Evolutionary conservation across 2,888 invertebrate species (phyloP).

Genomic region (Nemurella pictetii): DNA sequence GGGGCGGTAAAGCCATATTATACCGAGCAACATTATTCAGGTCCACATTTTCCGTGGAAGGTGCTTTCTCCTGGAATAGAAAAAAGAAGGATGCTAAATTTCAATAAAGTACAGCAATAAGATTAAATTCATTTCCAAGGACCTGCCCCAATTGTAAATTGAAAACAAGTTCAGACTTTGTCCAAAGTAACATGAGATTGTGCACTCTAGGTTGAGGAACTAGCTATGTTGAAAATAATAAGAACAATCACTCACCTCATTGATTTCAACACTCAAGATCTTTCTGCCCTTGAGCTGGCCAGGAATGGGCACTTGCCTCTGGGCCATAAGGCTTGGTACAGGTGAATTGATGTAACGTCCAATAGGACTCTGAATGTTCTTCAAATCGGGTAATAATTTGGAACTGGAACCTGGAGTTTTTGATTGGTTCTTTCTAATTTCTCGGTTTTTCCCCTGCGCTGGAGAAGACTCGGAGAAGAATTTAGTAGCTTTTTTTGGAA

Average conservation of each 20-base stretch:
- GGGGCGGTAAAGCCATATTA: not conserved
- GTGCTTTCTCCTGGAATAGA: not conserved
- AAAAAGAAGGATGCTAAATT: not conserved
- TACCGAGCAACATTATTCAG: not conserved
- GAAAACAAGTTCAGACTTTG: not conserved
- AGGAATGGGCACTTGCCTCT: not conserved
- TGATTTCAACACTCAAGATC: not conserved
- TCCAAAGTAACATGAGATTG: not conserved
- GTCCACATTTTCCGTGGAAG: not conserved
- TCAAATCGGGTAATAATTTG: not conserved
- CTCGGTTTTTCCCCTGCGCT: not conserved
- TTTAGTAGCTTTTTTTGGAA: not conserved
- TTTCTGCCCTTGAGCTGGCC: not conserved
- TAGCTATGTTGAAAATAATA: too few species aligned
- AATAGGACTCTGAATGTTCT: constrained; percentile 13
- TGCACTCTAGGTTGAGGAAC: too few species aligned
- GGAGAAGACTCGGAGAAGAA: not conserved
- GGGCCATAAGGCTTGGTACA: not conserved
- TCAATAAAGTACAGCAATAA: too few species aligned
- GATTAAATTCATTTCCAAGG: too few species aligned
- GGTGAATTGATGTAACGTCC: constrained; percentile 11
- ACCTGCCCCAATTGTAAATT: too few species aligned
- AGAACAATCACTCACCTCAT: not conserved
- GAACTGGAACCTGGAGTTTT: not conserved
- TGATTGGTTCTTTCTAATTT: not conserved